Conservation (phyloP, 2,888 invertebrate species). For the Mimas tiliae region DNA sequence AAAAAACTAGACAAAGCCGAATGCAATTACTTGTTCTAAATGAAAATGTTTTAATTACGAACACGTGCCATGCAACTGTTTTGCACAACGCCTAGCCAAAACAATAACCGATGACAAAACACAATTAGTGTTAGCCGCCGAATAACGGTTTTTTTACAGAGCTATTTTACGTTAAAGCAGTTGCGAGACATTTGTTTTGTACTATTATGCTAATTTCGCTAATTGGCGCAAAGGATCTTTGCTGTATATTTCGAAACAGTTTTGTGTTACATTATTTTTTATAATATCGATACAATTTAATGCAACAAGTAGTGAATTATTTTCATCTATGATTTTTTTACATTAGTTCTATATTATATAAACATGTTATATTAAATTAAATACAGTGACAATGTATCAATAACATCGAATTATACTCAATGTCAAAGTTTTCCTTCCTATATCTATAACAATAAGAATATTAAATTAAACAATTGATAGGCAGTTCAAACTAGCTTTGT, state of each 20-base stretch:
- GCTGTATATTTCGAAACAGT: constrained; percentile 32
- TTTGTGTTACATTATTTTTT: constrained; percentile 9
- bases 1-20: not conserved
- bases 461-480: not conserved
- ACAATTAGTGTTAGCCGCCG: constrained; percentile 36
- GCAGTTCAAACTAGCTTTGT: not conserved
- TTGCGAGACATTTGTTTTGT: constrained; percentile 19
- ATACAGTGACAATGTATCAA: too few species aligned
- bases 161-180: constrained; percentile 6
- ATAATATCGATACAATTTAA: not conserved
- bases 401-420: too few species aligned
- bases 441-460: not conserved
- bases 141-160: not conserved
- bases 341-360: too few species aligned
- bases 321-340: too few species aligned
- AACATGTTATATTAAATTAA: too few species aligned
- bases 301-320: too few species aligned
- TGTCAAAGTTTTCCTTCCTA: too few species aligned
- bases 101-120: constrained; percentile 39
- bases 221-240: constrained; percentile 37
- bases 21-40: not conserved
- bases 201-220: constrained; percentile 36
- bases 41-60: constrained; percentile 36
- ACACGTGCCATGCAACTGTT: constrained; percentile 32
- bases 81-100: constrained; percentile 34